Evolutionary conservation across 2,113 vertebrate genomes (phyloP), one percentile per base, ranked within the genome.

Genomic region (Chloropsis hardwickii): DNA sequence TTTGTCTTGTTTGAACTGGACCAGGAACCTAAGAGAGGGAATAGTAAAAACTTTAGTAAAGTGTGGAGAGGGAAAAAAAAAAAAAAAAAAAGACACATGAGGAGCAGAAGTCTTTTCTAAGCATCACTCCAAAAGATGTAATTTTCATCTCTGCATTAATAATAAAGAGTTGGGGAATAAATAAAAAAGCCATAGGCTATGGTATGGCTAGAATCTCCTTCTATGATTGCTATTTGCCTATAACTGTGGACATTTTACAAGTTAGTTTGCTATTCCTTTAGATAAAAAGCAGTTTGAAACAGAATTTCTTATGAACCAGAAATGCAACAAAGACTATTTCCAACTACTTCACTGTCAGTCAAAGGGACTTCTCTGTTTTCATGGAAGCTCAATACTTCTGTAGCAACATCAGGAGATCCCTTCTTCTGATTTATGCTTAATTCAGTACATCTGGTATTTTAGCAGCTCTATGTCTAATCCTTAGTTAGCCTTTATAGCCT

Each of bases 1-100:
- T 98, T 99, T 99, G 96, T 99, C 99, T 77, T 99, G 99, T 81
- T 99, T 98, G 97, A 99, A 99, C 95, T 99, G 99, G 80, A 99
- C 99, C 91, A 99, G 98, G 90, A 99, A 99, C 98, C 99, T 99
- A 97, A 50, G 62, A 74, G 89, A 92, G 51, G 39, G 48, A 94
- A 74, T 9, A 73, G 81, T 23, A 88, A 15, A 60, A 2, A 2
- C 22, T 81, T 78, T 22, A 77, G 39, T 88, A 47, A 70, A 70
- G 64, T n/a, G 31, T 24, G 37, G 23, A 24, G 12, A 69, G 16
- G 20, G 10, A 23, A 47, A 33, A 53, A 45, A 20, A 0, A 62
- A 23, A 47, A 33, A 53, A 45, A 20, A 0, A 62, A 33, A 64
- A 21, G 1, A 1, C 9, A 39, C 5, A 35, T 0, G 11, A 50